Conservation (phyloP, 2,113 vertebrate species). For the Taxidea taxus region DNA sequence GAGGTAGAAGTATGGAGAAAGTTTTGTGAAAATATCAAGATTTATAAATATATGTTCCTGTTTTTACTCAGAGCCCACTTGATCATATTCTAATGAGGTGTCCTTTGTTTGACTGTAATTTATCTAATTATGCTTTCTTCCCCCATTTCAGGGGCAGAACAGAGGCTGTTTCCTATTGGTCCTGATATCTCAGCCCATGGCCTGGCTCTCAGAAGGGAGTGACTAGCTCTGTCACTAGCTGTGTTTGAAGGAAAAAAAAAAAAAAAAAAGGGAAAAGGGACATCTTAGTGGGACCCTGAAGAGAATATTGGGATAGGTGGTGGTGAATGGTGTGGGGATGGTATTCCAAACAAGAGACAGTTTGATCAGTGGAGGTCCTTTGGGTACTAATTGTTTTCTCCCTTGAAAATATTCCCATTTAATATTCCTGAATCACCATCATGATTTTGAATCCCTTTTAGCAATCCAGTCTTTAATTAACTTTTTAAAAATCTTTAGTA, state of each 20-base stretch:
- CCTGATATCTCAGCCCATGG: not conserved
- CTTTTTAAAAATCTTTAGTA: constrained; percentile 52
- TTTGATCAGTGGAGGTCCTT: not conserved
- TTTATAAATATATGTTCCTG: not conserved
- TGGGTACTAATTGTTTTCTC: not conserved
- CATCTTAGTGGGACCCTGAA: not conserved
- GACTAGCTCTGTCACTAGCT: not conserved
- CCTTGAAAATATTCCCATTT: not conserved
- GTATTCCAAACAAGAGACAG: not conserved
- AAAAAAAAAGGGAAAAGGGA: not conserved
- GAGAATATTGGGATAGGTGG: not conserved
- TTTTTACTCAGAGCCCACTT: not conserved
- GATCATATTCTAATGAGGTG: not conserved
- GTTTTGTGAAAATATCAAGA: not conserved
- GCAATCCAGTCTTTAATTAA: constrained; percentile 67
- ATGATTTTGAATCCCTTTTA: constrained; percentile 44
- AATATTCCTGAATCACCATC: constrained; percentile 50
- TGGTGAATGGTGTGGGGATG: not conserved
- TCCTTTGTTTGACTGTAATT: not conserved
- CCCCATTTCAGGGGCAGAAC: not conserved
- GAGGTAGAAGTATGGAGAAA: not conserved
- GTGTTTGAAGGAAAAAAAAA: not conserved
- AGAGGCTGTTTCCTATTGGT: not conserved
- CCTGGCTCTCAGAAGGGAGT: not conserved
- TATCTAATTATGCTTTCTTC: not conserved